Conservation (phyloP, 2,888 invertebrate species). For the Maniola hyperantus region DNA sequence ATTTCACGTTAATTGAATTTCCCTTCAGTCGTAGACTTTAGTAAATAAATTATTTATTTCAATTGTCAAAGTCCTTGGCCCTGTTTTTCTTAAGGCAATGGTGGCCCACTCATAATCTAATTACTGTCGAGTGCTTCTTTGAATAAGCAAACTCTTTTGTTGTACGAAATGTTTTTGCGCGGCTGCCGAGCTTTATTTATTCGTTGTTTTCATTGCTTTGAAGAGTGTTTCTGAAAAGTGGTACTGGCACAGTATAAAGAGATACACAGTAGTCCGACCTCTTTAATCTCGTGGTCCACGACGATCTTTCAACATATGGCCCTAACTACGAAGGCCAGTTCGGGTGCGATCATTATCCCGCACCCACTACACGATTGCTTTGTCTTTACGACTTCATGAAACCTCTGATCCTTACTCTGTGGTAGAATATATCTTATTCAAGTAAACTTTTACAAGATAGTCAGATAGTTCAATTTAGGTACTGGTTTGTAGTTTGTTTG, state of each 20-base stretch:
- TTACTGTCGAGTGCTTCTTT: conserved; percentile 63
- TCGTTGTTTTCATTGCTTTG: conserved; percentile 8
- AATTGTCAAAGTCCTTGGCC: conserved; percentile 2
- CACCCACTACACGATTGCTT: no score
- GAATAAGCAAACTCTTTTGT: conserved; percentile 66
- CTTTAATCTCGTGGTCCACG: no score
- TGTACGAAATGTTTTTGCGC: conserved; percentile 52
- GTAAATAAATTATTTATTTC: not conserved
- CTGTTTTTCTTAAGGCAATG: conserved; percentile 31
- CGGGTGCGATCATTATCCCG: no score
- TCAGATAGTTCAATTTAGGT: no score
- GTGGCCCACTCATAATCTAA: conserved; percentile 59
- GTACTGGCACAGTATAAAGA: no score
- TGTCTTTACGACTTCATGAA: no score
- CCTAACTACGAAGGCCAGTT: no score
- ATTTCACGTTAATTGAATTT: not conserved
- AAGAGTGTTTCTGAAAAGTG: conserved; percentile 13
- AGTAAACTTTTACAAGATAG: no score
- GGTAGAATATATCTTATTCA: no score
- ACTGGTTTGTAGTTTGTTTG: not conserved
- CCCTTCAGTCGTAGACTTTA: not conserved
- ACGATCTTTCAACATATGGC: no score
- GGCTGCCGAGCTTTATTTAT: conserved; percentile 47
- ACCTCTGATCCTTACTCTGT: no score
- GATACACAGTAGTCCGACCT: no score